Base-by-base conservation (phyloP, 2,888 invertebrate genomes). In the Drosophila stalkeri region DNA sequence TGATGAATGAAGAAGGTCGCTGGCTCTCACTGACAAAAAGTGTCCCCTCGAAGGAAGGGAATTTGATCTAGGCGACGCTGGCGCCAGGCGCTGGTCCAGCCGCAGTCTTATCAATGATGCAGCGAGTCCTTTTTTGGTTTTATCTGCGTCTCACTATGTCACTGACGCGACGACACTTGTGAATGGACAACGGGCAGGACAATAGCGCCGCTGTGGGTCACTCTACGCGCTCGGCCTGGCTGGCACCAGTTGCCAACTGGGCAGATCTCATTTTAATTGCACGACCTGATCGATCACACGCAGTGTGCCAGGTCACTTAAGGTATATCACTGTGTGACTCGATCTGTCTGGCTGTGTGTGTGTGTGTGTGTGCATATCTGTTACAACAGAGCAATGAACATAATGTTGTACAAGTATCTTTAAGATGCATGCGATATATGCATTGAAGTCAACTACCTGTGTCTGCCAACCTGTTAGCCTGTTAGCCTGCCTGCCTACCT, bases 341-440 rank as follows among this genome's bases (percentile, higher is more conserved):
- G 27, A 27, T 27, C 27, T 31, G 12, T 27, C 16, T 18, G 12
- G 18, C 16, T 18, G 23, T 35, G 14, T 33, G 27, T 11, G 44
- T 31, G 35, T 59, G 44, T 39, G 35, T 39, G 16, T 44, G 23
- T 57, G 39, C 49, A 18, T 68, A n/a, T 47, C 54, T 72, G 47
- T 56, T 80, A 82, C 80, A 44, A 75, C 72, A 55, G 72, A 49
- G 77, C 75, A 85, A 82, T 85, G 86, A 77, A 72, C 80, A 80
- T 75, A 88, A 82, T 86, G 80, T 89, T 82, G 80, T 74, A 88
- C 88, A 88, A 86, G 89, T 80, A 86, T 88, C 87, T 90, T 88
- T 89, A 89, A 89, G 87, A 90, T 84, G 72, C 87, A 77, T 74
- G 44, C 75, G 84, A 86, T 84, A 86, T 77, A 73, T 23, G 46